phyloP scores from a whole-genome alignment of 2,113 vertebrate species.

The Aspidoscelis tigris region DNA sequence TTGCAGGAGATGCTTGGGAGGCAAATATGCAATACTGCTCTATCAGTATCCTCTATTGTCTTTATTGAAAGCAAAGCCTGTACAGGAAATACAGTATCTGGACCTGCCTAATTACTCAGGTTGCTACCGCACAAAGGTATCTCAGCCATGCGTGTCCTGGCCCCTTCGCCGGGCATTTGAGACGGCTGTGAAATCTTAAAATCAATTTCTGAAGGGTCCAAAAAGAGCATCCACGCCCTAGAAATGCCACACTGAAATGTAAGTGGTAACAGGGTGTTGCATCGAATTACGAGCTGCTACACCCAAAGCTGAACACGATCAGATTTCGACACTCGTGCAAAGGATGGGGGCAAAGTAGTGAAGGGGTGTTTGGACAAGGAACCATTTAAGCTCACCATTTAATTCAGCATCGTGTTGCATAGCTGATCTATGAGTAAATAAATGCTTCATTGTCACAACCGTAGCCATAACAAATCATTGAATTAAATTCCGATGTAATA shows the following conservation, averaged over 20 bases:
- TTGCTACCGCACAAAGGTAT: too few relatives aligned
- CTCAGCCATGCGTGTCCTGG: too few relatives aligned
- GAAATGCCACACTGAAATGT: too few relatives aligned
- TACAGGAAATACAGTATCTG: background rate
- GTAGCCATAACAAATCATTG: too few relatives aligned
- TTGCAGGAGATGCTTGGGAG: conserved; percentile 74
- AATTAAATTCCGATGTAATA: too few relatives aligned
- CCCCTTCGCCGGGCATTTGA: background rate
- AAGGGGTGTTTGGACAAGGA: too few relatives aligned
- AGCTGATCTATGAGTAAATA: too few relatives aligned
- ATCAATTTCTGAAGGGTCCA: background rate
- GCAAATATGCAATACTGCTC: conserved; percentile 43
- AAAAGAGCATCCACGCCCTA: background rate
- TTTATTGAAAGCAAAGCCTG: background rate
- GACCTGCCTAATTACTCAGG: background rate
- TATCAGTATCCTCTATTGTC: conserved; percentile 13
- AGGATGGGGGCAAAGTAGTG: too few relatives aligned
- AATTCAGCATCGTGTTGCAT: too few relatives aligned
- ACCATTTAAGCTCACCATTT: background rate
- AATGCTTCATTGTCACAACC: too few relatives aligned
- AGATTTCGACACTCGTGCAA: too few relatives aligned
- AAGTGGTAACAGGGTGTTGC: too few relatives aligned
- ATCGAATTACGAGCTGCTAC: background rate
- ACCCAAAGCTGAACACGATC: background rate
- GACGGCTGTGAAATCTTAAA: background rate